A percentile compares a stretch with the other conserved stretches of the same genome.
Conservation (phyloP, 2,797 vertebrate species). For the Aphelocoma californica region DNA sequence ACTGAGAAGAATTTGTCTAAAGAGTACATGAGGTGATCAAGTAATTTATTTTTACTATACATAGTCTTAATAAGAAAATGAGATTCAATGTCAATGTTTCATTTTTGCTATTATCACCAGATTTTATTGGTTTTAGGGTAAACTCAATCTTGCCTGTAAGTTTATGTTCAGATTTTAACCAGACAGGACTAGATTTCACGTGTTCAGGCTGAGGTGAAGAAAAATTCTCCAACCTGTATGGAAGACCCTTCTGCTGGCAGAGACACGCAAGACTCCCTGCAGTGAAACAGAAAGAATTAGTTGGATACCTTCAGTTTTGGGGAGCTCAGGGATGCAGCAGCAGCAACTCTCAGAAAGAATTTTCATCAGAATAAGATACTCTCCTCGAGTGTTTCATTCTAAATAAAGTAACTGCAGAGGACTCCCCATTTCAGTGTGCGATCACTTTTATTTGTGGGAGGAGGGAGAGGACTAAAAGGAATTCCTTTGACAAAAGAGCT, state of each 20-base stretch:
- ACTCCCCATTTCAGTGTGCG: neutral
- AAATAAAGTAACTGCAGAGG: neutral
- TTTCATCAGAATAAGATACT: neutral
- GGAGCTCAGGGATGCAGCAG: neutral
- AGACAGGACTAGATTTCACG: neutral
- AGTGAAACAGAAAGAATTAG: neutral
- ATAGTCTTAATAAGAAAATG: neutral
- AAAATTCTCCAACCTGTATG: neutral
- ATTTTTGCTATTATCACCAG: neutral
- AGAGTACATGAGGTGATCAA: neutral
- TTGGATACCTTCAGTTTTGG: neutral
- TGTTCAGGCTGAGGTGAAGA: neutral
- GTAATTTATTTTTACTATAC: neutral
- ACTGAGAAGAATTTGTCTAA: neutral
- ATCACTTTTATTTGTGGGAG: conserved; percentile 35
- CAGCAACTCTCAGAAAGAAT: neutral
- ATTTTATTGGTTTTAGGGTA: neutral
- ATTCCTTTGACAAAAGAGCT: conserved; percentile 38
- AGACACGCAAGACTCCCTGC: neutral
- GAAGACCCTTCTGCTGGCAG: neutral
- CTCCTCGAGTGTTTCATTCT: neutral
- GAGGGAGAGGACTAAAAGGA: conserved; percentile 32
- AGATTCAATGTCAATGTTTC: neutral
- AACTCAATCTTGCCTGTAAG: neutral
- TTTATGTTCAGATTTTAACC: neutral